These are phyloP conservation scores for Tachysurus vachellii DNA, from an alignment of 2,113 vertebrate genomes.

Conservation along the genomic window DNA sequence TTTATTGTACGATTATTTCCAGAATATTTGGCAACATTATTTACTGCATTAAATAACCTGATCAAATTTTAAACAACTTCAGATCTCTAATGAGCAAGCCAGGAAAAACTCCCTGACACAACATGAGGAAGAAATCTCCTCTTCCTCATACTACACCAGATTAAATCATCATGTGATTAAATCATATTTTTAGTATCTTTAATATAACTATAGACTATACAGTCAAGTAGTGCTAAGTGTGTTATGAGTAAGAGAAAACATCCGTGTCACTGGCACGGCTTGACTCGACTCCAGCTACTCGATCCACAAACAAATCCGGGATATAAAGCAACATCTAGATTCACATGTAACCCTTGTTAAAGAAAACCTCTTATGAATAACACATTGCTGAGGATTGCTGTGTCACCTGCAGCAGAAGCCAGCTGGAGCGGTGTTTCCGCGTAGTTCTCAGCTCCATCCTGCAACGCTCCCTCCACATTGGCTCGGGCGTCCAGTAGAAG, in stretches of 20 bases:
- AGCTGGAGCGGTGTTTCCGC: constrained; percentile 79
- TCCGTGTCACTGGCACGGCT: background rate
- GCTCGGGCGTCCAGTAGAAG: constrained; percentile 75
- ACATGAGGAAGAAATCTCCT: background rate
- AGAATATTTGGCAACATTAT: background rate
- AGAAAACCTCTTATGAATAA: background rate
- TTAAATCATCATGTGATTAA: background rate
- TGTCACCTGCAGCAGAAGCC: constrained; percentile 76
- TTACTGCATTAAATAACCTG: background rate
- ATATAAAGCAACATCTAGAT: background rate
- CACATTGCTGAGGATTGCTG: background rate
- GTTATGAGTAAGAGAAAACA: background rate
- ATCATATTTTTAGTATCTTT: background rate
- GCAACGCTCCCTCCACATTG: constrained; percentile 73
- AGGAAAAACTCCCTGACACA: background rate
- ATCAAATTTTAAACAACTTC: background rate
- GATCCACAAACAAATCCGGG: background rate
- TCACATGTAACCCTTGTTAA: background rate
- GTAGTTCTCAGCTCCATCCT: constrained; percentile 74
- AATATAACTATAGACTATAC: background rate
- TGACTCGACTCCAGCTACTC: background rate
- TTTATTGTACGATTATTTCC: background rate
- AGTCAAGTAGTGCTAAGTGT: background rate
- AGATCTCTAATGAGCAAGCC: too few relatives aligned
- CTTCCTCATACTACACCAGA: background rate